Percentiles rank a stretch among this genome's conserved stretches.
These are phyloP conservation scores for Rhorus exstirpatorius DNA, from an alignment of 2,888 invertebrate genomes.

Conservation along the genomic window DNA sequence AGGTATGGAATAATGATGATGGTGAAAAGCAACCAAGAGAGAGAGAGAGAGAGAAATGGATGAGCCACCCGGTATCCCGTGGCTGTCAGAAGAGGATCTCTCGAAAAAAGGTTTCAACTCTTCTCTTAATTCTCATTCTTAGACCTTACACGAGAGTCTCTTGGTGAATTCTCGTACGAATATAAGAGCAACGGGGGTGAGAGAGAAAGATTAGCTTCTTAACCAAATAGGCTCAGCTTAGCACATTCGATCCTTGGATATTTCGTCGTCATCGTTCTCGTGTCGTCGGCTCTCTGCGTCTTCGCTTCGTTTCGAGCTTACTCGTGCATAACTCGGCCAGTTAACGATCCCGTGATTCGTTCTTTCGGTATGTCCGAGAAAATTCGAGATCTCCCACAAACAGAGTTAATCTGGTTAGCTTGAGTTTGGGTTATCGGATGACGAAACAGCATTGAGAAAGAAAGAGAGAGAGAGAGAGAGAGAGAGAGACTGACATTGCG, in stretches of 20 bases:
- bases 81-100: slow-evolving; percentile 78
- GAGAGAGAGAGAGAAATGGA: slow-evolving; percentile 32
- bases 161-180: slow-evolving; percentile 61
- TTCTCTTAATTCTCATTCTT: slow-evolving; percentile 51
- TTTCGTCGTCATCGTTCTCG: slow-evolving; percentile 38
- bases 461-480: slow-evolving; percentile 21
- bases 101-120: slow-evolving; percentile 61
- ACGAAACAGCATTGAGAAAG: slow-evolving; percentile 46
- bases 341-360: slow-evolving; percentile 66
- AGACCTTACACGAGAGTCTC: slow-evolving; percentile 36
- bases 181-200: slow-evolving; percentile 60
- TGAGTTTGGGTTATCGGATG: slow-evolving; percentile 70
- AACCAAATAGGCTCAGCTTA: slow-evolving; percentile 81
- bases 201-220: slow-evolving; percentile 80
- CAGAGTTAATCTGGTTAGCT: slow-evolving; percentile 75
- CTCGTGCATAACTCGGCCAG: slow-evolving; percentile 55
- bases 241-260: slow-evolving; percentile 62
- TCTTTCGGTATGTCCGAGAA: slow-evolving; percentile 61
- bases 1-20: slow-evolving; percentile 66
- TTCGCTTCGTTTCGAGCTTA: slow-evolving; percentile 17
- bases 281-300: slow-evolving; percentile 70
- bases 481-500: background rate
- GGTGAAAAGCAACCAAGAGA: slow-evolving; percentile 50
- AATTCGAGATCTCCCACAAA: slow-evolving; percentile 55
- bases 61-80: slow-evolving; percentile 35